These are phyloP conservation scores for Meta bourneti DNA, from an alignment of 2,888 invertebrate species.

Conservation along the genomic window DNA sequence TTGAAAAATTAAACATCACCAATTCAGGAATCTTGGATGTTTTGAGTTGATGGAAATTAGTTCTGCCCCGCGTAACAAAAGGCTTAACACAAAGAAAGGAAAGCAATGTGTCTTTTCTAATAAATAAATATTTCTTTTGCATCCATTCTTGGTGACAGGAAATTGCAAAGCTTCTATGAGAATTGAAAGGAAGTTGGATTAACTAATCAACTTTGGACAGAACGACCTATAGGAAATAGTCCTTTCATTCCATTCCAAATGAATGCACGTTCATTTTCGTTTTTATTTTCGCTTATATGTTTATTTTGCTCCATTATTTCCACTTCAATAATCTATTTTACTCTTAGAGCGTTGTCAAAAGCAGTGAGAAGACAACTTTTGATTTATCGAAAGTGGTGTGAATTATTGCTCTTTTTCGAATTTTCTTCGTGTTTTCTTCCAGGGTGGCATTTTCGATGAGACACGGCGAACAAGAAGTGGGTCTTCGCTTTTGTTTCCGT, in stretches of 20 bases:
- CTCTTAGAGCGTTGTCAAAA: background rate
- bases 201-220: constrained; percentile 24
- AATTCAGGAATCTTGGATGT: background rate
- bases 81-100: background rate
- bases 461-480: background rate
- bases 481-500: background rate
- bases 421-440: background rate
- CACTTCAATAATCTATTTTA: constrained; percentile 15
- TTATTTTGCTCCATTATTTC: background rate
- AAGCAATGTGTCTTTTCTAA: background rate
- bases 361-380: background rate
- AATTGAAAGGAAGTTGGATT: constrained; percentile 43
- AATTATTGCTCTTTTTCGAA: background rate
- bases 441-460: background rate
- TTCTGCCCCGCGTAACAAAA: constrained; percentile 15
- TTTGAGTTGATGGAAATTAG: background rate
- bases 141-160: constrained; percentile 1
- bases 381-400: constrained; percentile 13
- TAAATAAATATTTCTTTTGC: constrained; percentile 26
- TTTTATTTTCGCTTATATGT: background rate
- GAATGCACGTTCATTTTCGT: background rate
- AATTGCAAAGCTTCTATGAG: constrained; percentile 1
- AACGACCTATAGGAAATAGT: background rate
- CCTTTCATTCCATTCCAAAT: background rate
- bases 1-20: background rate